Evolutionary conservation across 2,797 vertebrate genomes (phyloP).

Genomic region (Alfaro cultratus): DNA sequence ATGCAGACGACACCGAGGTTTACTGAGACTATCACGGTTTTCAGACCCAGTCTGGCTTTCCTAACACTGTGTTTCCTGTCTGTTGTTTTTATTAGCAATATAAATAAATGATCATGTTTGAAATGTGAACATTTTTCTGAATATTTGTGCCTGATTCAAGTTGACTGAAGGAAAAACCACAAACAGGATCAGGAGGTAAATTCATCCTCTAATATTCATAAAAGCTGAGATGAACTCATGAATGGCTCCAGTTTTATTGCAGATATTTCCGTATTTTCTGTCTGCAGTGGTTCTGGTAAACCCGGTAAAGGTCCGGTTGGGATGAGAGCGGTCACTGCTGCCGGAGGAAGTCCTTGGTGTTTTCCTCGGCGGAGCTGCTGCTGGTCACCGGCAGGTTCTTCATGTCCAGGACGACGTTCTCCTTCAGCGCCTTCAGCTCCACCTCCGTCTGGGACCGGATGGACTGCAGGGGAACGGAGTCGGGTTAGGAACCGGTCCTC

Average conservation of each 20-base stretch:
- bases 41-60: conserved; percentile 38
- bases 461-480: conserved; percentile 68
- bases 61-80: conserved; percentile 26
- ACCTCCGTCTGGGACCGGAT: conserved; percentile 91
- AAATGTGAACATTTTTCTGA: neutral
- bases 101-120: conserved; percentile 54
- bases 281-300: neutral
- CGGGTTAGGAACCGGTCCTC: neutral
- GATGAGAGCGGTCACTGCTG: neutral
- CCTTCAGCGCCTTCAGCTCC: conserved; percentile 91
- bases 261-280: conserved; percentile 9
- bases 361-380: conserved; percentile 29
- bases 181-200: neutral
- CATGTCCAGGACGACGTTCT: conserved; percentile 77
- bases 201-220: neutral
- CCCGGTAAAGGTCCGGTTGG: neutral
- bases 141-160: neutral
- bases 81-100: conserved; percentile 38
- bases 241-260: conserved; percentile 46
- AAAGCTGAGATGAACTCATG: neutral
- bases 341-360: conserved; percentile 64
- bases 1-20: conserved; percentile 33
- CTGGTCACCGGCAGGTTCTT: conserved; percentile 77
- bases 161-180: neutral
- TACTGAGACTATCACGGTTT: conserved; percentile 22